Evolutionary conservation across 2,113 vertebrate genomes (phyloP).

Genomic region (Potamarius usumacintae): DNA sequence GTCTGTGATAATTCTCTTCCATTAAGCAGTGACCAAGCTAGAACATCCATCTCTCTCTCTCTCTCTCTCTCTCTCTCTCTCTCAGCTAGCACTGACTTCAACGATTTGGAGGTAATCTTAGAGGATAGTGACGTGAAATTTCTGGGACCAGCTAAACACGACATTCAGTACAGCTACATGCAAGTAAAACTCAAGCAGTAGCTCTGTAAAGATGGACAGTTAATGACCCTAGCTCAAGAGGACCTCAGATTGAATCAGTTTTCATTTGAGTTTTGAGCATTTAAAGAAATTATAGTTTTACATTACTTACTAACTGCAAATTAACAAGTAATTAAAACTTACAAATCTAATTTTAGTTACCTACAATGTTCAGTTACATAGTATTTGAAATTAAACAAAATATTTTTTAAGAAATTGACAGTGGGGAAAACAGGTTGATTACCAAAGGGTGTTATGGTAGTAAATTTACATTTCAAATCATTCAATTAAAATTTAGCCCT

Average conservation of each 20-base stretch:
- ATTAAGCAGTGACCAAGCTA: conserved; percentile 3
- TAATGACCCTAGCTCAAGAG: neutral
- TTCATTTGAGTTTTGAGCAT: neutral
- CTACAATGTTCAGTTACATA: neutral
- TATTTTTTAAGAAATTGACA: neutral
- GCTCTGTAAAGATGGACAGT: neutral
- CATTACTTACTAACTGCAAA: neutral
- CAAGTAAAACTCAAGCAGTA: neutral
- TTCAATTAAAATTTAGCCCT: neutral
- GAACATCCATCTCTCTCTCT: neutral
- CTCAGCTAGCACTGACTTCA: neutral
- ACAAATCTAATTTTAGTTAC: neutral
- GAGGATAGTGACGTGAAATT: neutral
- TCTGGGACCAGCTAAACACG: neutral
- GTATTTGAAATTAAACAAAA: neutral
- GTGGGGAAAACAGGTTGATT: neutral
- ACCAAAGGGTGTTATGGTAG: neutral
- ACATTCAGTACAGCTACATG: neutral
- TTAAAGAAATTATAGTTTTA: neutral
- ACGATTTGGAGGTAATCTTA: neutral
- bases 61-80: neutral
- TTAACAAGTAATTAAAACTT: neutral
- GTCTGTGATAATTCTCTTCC: neutral
- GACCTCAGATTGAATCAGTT: neutral
- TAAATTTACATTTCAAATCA: neutral